Percentiles rank a stretch among this genome's conserved stretches.
These are phyloP conservation scores for Ceratosolen solmsi DNA, from an alignment of 1,140 invertebrate species.

Conservation along the genomic window DNA sequence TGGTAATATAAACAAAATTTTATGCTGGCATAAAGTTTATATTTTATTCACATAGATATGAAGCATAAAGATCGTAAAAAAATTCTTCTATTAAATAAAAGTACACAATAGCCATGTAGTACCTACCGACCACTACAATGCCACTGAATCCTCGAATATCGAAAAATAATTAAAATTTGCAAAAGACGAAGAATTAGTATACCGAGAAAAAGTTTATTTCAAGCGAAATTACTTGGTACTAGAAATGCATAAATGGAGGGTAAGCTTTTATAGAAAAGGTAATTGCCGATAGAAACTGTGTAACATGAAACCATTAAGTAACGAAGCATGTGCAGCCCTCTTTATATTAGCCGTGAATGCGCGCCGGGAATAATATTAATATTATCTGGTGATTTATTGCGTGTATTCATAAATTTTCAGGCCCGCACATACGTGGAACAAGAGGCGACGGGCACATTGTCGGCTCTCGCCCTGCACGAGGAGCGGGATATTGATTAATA, in stretches of 20 bases:
- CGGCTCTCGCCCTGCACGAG: conserved; percentile 53
- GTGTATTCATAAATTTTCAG: conserved; percentile 67
- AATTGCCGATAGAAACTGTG: conserved; percentile 37
- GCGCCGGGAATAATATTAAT: conserved; percentile 55
- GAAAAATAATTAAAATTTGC: no score
- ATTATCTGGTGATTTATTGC: conserved; percentile 69
- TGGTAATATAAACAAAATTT: no score
- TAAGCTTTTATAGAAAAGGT: conserved; percentile 1
- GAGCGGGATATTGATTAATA: conserved; percentile 68
- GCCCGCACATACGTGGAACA: conserved; percentile 26
- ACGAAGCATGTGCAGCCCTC: conserved; percentile 22
- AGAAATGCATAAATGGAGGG: not conserved
- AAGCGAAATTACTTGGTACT: no score
- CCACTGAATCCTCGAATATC: no score
- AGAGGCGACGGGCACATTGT: conserved; percentile 56
- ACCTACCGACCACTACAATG: no score
- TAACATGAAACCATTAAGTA: conserved; percentile 35
- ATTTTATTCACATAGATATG: no score
- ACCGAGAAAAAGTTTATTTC: not conserved
- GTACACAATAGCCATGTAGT: no score
- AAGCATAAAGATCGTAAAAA: no score
- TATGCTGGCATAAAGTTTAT: no score
- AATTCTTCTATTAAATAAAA: no score
- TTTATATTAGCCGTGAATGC: conserved; percentile 19
- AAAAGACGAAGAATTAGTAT: no score